Evolutionary conservation across 1,140 invertebrate species (phyloP).

Genomic region (Brachionus sp.): DNA sequence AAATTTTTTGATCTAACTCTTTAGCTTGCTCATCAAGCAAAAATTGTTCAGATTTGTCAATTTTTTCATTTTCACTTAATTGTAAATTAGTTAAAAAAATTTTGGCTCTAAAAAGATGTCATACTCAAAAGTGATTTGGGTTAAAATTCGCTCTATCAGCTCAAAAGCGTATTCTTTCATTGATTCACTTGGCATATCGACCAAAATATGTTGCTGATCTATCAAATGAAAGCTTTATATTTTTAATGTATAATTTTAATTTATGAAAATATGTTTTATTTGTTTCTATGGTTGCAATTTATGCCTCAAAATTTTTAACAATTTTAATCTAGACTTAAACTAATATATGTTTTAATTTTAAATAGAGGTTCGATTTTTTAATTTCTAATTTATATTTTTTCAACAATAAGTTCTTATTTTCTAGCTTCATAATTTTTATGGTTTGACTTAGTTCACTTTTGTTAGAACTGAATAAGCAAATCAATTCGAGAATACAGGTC

Average conservation of each 20-base stretch:
- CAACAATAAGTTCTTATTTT: too few species aligned
- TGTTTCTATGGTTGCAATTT: neutral
- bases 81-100: neutral
- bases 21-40: neutral
- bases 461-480: too few species aligned
- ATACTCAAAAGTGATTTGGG: constrained; percentile 29
- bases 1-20: neutral
- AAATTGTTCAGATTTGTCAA: constrained; percentile 20
- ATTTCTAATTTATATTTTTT: too few species aligned
- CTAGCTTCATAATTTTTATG: too few species aligned
- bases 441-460: too few species aligned
- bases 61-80: constrained; percentile 22
- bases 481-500: too few species aligned
- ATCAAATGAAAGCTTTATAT: neutral
- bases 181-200: neutral
- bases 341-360: neutral
- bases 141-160: neutral
- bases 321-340: neutral
- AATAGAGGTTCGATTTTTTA: too few species aligned
- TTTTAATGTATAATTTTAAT: neutral
- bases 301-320: neutral
- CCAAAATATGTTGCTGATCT: neutral
- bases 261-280: constrained; percentile 17
- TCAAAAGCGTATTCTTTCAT: constrained; percentile 35
- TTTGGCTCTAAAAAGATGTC: neutral